Evolutionary conservation across 2,113 vertebrate species (phyloP), one percentile per base, ranked within the genome.

Genomic region (Enhydra lutris): DNA sequence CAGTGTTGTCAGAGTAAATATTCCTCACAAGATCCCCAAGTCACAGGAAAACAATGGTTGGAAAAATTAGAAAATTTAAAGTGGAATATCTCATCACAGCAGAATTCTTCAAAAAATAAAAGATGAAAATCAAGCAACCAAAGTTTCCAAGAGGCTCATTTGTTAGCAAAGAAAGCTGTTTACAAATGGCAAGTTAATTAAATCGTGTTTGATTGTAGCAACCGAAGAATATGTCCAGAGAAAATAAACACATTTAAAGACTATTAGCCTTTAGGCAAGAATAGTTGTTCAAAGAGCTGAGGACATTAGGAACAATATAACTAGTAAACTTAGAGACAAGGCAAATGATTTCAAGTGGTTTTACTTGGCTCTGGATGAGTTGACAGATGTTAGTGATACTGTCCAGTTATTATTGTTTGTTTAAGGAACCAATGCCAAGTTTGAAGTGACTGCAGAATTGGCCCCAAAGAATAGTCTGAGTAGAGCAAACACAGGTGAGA

Each of bases 211-310:
- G 97, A 95, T 73, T 88, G 50, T 94, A 88, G 96, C 82, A 82
- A 96, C 87, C 39, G 12, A 97, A 96, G 91, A 97, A 93, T 96
- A 93, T 97, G 73, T 95, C 93, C 97, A 91, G 81, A 97, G 94
- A 97, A 98, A 98, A 97, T 96, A 96, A 96, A 97, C 91, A 96
- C 92, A 93, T 76, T 97, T 78, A 95, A 95, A 96, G 59, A 96
- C 55, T 93, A 63, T 98, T 96, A 98, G 94, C 91, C 95, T 97
- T 94, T 96, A 83, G 67, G 78, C 92, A 88, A 96, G 82, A 96
- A 97, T 29, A 89, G 85, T 88, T 96, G 93, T 94, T 97, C 92
- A 95, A 95, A 98, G 93, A 91, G 55, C 97, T 84, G 42, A 97
- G 24, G 69, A 95, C 92, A 93, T 95, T 82, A 47, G 23, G 39